Evolutionary conservation across 2,113 vertebrate species (phyloP), one percentile per base, ranked within the genome.

Genomic region (Tenebrosternarchus preto): DNA sequence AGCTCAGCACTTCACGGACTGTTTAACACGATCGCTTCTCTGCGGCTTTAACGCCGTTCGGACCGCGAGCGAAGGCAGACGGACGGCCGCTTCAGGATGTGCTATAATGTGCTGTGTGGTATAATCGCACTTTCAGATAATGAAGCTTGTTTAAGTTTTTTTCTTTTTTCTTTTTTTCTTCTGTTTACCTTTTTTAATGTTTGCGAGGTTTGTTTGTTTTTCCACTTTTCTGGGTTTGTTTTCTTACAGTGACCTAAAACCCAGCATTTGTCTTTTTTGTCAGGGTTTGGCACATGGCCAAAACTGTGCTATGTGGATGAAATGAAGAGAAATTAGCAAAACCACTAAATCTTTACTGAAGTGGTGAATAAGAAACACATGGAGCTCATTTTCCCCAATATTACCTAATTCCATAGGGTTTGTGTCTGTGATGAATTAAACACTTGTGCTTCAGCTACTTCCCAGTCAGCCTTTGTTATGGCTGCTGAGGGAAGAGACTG

Each of bases 1-100:
- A 16, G n/a, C 24, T 80, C 39, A 53, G 59, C 78, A 80, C 27
- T 24, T 55, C n/a, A 73, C 7, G 22, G 43, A 46, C 60, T 57
- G 22, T 80, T 80, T 63, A 53, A 25, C 50, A 5, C 29, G 56
- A 46, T 64, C 17, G 6, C 24, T 55, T 59, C 60, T 56, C 77
- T 61, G 46, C 61, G 22, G 43, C n/a, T 31, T 64, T 43, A 22
- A 46, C 46, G n/a, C 46, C 9, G 69, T 67, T 64, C 59, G 19
- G n/a, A 33, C 60, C 66, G 43, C 16, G 19, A 33, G 78, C 60
- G 20, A 7, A 43, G 43, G 17, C 29, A 73, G 31, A 80, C 17
- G 1, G 29, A 31, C 8, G 24, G 3, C 59, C 11, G 66, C 63
- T 25, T n/a, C n/a, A 2, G 11, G 19, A 12, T 25, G 20, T 36